phyloP scores from a whole-genome alignment of 2,888 invertebrate species.

The Leptinotarsa rubiginosa region DNA sequence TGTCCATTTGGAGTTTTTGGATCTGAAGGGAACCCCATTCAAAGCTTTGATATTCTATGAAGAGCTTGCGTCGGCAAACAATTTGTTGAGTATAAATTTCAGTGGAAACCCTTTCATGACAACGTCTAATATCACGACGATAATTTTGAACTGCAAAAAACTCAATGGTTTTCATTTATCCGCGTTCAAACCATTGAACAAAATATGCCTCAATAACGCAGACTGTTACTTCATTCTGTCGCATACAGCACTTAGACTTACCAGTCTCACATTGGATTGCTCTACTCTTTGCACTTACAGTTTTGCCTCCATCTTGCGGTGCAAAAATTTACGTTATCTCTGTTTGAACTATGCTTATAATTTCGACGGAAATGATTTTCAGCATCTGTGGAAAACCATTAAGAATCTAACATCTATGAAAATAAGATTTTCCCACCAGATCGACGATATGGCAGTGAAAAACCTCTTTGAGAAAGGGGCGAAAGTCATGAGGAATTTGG shows the following conservation, averaged over 20 bases:
- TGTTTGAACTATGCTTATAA: slow-evolving; percentile 45
- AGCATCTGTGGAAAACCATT: slow-evolving; percentile 40
- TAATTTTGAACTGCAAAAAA: slow-evolving; percentile 38
- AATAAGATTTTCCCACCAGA: slow-evolving; percentile 40
- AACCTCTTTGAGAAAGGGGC: slow-evolving; percentile 36
- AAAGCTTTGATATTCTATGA: slow-evolving; percentile 40
- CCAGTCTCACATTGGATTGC: slow-evolving; percentile 41
- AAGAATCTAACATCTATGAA: slow-evolving; percentile 34
- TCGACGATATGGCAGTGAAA: slow-evolving; percentile 33
- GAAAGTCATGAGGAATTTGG: slow-evolving; percentile 31
- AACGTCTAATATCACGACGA: slow-evolving; percentile 32
- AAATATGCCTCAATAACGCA: slow-evolving; percentile 31
- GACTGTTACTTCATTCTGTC: slow-evolving; percentile 39
- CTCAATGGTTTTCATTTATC: slow-evolving; percentile 42
- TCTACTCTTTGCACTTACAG: slow-evolving; percentile 38
- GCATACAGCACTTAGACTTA: slow-evolving; percentile 34
- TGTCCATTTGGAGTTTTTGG: slow-evolving; percentile 34
- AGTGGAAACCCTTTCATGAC: slow-evolving; percentile 37
- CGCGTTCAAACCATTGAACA: slow-evolving; percentile 38
- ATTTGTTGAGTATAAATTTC: slow-evolving; percentile 35
- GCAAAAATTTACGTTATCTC: slow-evolving; percentile 39
- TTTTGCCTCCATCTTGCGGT: slow-evolving; percentile 35
- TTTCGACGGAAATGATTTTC: slow-evolving; percentile 39
- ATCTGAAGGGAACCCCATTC: slow-evolving; percentile 43
- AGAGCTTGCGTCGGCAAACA: slow-evolving; percentile 33